These are phyloP conservation scores for Myotis vivesi DNA, from an alignment of 2,797 vertebrate genomes.

Conservation along the genomic window DNA sequence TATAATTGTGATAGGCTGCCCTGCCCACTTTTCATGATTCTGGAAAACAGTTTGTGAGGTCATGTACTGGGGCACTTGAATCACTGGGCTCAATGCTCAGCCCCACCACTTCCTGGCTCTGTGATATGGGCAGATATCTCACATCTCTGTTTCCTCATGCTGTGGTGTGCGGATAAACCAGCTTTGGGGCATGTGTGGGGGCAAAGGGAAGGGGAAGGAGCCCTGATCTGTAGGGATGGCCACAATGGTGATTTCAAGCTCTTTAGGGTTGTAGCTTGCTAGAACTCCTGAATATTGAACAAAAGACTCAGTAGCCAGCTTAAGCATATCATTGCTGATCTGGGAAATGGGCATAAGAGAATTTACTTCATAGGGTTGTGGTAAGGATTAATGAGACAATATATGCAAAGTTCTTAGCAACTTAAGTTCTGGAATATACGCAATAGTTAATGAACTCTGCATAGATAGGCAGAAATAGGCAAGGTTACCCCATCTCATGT, in stretches of 20 bases:
- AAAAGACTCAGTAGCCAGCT: neutral
- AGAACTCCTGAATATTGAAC: neutral
- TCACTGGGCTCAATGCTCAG: neutral
- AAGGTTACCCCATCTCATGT: neutral
- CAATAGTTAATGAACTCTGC: neutral
- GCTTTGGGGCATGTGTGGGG: too few relatives aligned
- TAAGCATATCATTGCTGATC: neutral
- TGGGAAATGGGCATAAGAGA: neutral
- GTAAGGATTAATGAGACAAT: neutral
- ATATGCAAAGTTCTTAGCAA: neutral
- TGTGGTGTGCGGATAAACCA: neutral
- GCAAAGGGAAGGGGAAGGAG: fast-evolving
- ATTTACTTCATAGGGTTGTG: neutral
- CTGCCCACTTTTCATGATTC: neutral
- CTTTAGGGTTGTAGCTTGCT: neutral
- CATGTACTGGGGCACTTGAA: fast-evolving
- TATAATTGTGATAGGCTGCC: neutral
- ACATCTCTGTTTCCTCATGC: neutral
- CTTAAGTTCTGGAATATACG: neutral
- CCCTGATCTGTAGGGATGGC: neutral
- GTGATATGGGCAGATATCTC: neutral
- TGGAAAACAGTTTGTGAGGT: neutral
- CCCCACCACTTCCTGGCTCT: neutral
- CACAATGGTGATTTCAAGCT: neutral
- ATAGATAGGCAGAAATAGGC: neutral